phyloP scores from a whole-genome alignment of 2,888 invertebrate genomes.

The Biston betularia region DNA sequence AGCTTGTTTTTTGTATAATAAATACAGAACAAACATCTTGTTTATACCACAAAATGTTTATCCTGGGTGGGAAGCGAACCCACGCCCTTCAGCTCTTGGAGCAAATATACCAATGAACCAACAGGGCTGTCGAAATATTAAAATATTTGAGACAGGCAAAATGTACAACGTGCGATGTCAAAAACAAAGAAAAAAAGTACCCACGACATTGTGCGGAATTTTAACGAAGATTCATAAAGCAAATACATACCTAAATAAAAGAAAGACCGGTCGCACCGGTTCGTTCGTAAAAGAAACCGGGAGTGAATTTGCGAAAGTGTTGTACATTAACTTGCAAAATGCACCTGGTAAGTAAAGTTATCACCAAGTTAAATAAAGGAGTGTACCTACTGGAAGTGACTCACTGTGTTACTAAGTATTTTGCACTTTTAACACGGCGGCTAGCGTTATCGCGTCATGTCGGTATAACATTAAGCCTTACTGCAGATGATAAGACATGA shows the following conservation, averaged over 20 bases:
- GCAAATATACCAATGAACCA: too few species aligned
- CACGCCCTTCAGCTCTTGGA: too few species aligned
- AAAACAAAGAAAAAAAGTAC: too few species aligned
- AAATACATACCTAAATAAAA: background rate
- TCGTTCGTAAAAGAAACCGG: background rate
- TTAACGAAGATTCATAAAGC: too few species aligned
- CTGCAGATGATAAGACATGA: conserved; percentile 21
- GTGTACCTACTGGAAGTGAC: conserved; percentile 7
- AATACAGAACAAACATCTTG: too few species aligned
- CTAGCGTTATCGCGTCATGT: conserved; percentile 16
- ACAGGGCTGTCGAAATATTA: too few species aligned
- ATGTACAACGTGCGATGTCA: too few species aligned
- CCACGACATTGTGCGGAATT: too few species aligned
- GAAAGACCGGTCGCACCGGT: conserved; percentile 1
- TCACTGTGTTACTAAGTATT: conserved; percentile 3
- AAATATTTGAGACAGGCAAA: too few species aligned
- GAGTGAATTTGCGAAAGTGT: conserved; percentile 12
- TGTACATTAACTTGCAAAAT: conserved; percentile 5
- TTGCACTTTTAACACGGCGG: background rate
- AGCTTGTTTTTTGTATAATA: too few species aligned
- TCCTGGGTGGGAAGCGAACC: too few species aligned
- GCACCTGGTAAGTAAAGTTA: conserved; percentile 6
- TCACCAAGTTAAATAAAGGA: conserved; percentile 20
- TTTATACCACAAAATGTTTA: too few species aligned
- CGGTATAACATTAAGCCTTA: conserved; percentile 20